These are phyloP conservation scores for Brachyalestes nurse DNA, from an alignment of 2,797 vertebrate genomes.

Conservation along the genomic window DNA sequence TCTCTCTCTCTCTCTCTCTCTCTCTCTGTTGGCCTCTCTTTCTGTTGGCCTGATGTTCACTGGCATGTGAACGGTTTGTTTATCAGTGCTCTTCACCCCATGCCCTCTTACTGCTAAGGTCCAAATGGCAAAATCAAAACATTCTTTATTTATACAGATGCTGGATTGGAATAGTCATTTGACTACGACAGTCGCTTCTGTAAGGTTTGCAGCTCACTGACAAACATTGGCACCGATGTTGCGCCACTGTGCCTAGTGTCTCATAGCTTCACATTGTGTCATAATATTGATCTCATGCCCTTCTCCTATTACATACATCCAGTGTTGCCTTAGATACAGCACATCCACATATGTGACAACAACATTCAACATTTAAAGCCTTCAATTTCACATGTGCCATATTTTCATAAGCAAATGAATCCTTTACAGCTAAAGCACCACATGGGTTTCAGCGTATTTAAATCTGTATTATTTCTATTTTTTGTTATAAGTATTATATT, in stretches of 20 bases:
- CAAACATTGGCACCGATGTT: neutral
- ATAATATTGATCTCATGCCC: conserved; percentile 8
- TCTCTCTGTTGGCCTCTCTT: neutral
- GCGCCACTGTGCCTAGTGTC: conserved; percentile 4
- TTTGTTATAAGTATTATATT: too few species aligned
- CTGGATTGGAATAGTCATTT: conserved; percentile 63
- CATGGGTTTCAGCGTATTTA: too few species aligned
- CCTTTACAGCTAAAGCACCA: too few species aligned
- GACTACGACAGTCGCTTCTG: conserved; percentile 39
- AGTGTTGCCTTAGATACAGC: conserved; percentile 29
- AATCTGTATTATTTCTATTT: too few species aligned
- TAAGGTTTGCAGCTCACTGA: neutral
- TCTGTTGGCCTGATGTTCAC: conserved; percentile 6
- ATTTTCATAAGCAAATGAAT: too few species aligned
- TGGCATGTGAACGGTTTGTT: conserved; percentile 46
- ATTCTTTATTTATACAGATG: conserved; percentile 59
- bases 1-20: neutral
- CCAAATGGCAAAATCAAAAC: conserved; percentile 69
- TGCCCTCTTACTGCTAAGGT: neutral
- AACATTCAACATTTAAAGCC: neutral
- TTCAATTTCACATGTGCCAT: neutral
- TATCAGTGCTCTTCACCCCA: conserved; percentile 39
- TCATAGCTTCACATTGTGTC: neutral
- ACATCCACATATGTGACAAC: neutral
- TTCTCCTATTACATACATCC: neutral